Conservation (phyloP, 2,888 invertebrate species). For the Limnephilus marmoratus region DNA sequence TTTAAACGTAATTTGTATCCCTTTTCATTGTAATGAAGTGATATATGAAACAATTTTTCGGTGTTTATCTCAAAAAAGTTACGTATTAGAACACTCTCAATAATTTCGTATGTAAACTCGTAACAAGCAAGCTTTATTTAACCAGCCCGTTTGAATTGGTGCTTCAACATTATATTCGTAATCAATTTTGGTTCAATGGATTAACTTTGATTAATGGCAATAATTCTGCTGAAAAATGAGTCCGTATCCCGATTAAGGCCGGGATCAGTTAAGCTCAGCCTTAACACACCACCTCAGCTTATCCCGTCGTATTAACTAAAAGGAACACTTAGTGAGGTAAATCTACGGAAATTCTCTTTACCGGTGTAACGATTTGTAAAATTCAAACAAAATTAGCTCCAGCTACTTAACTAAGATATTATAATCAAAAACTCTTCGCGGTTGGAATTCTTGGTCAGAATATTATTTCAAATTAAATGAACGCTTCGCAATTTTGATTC, state of each 20-base stretch:
- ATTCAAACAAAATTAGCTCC: not conserved
- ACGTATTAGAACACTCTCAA: not conserved
- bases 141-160: not conserved
- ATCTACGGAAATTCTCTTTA: conserved; percentile 12
- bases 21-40: not conserved
- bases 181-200: conserved; percentile 8
- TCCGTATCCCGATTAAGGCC: conserved; percentile 21
- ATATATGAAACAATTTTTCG: not conserved
- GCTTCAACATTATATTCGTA: not conserved
- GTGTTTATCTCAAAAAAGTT: not conserved
- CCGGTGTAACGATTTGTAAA: conserved; percentile 39
- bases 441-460: not conserved
- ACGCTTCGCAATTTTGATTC: not conserved
- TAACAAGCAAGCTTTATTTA: not conserved
- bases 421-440: not conserved
- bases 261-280: conserved; percentile 5
- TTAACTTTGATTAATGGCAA: conserved; percentile 4
- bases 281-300: conserved; percentile 45
- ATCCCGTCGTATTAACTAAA: conserved; percentile 23
- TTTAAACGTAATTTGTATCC: not conserved
- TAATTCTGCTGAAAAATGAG: conserved; percentile 15
- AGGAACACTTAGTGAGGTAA: conserved; percentile 34
- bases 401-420: not conserved
- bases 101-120: not conserved
- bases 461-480: not conserved